Evolutionary conservation across 2,113 vertebrate genomes (phyloP), one percentile per base, ranked within the genome.

Genomic region (Sorex fumeus): DNA sequence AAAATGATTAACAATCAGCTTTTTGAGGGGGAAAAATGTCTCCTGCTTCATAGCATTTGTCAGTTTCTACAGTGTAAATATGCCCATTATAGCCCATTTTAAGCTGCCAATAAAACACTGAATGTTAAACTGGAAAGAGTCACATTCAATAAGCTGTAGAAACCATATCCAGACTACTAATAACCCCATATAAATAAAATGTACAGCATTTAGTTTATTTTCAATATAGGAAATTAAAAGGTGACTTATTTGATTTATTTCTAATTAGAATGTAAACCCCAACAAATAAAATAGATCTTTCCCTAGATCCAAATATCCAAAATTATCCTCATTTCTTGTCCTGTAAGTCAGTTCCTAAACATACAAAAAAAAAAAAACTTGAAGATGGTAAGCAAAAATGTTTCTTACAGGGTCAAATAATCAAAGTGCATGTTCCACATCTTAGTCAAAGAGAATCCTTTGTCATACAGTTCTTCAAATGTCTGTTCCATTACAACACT

Each of bases 231-330:
- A 40, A 40, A 40, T 40, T 40, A 40, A 40, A 40, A 40, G 40
- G 40, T 40, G 40, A 40, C 40, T 40, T 3, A 40, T 40, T 40
- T 11, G 78, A 83, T 27, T 69, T 10, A 60, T 69, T 60, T 64
- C 40, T 77, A 80, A 30, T 93, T 93, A n/a, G 6, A 3, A 93
- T 75, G 18, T 47, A 66, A 84, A 78, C 4, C 16, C n/a, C 53
- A 89, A 89, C 8, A 79, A 53, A 57, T 72, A 43, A 79, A 66
- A 66, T 72, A 62, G 4, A 23, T 8, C 19, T 47, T 57, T 5
- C 45, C 23, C 10, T 75, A 32, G 71, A 76, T 57, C 79, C 50
- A 78, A 53, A 75, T 67, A 74, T 23, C 30, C 30, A 90, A 78
- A 60, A 70, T 53, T 43, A n/a, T 84, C 77, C 34, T 74, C 60